phyloP scores from a whole-genome alignment of 2,797 vertebrate genomes.

The Myotis daubentonii region DNA sequence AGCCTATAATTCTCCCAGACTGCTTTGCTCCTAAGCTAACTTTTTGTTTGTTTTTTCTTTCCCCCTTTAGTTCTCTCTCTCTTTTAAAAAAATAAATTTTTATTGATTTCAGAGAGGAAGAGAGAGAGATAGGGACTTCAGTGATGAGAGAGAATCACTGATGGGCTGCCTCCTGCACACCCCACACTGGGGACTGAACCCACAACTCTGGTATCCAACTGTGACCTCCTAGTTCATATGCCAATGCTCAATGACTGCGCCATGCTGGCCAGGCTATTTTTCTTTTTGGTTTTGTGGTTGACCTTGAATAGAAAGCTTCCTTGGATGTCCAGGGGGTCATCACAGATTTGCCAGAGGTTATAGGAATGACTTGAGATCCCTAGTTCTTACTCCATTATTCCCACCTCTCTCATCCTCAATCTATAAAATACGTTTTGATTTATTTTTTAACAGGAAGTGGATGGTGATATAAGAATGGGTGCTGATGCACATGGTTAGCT shows the following conservation, averaged over 20 bases:
- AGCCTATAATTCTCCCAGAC: conserved; percentile 73
- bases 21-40: conserved; percentile 61
- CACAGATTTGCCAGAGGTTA: not conserved
- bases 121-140: too few species aligned
- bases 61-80: not conserved
- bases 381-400: not conserved
- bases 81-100: too few species aligned
- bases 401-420: not conserved
- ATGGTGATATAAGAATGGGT: not conserved
- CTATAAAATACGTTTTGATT: not conserved
- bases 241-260: too few species aligned
- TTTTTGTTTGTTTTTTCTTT: conserved; percentile 57
- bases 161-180: too few species aligned
- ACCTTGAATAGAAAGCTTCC: not conserved
- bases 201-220: too few species aligned
- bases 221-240: too few species aligned
- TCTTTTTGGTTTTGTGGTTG: conserved; percentile 46
- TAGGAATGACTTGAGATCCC: not conserved
- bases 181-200: too few species aligned
- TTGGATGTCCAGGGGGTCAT: not conserved
- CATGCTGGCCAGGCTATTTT: not conserved
- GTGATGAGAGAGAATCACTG: too few species aligned
- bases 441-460: not conserved
- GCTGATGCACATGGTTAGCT: not conserved
- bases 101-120: too few species aligned